phyloP scores from a whole-genome alignment of 2,113 vertebrate species.

The Megaptera novaeangliae region DNA sequence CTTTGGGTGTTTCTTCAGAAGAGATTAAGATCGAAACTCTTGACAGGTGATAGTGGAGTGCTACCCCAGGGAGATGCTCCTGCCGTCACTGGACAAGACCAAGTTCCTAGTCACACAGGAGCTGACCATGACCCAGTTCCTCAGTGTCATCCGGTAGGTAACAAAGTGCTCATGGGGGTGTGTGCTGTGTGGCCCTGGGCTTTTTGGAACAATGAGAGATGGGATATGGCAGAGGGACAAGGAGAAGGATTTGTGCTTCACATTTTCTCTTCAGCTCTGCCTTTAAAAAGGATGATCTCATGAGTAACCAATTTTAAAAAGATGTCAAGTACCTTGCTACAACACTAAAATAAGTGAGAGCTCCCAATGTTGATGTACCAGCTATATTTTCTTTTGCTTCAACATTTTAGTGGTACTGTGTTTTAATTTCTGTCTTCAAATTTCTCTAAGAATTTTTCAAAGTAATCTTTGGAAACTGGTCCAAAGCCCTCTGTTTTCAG shows the following conservation, averaged over 20 bases:
- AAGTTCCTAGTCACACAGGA: conserved; percentile 94
- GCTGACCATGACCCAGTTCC: conserved; percentile 91
- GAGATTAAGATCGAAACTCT: background rate
- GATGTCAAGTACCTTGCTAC: background rate
- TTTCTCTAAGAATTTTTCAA: background rate
- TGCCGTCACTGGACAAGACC: conserved; percentile 90
- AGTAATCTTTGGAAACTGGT: background rate
- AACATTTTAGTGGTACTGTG: background rate
- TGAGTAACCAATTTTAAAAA: background rate
- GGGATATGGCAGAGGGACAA: background rate
- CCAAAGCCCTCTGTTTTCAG: background rate
- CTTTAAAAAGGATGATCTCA: background rate
- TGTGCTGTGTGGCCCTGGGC: too few relatives aligned
- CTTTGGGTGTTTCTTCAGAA: background rate
- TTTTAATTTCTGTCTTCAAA: background rate
- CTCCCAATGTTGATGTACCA: background rate
- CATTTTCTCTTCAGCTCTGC: background rate
- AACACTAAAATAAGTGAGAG: background rate
- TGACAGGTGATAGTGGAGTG: conserved; percentile 90
- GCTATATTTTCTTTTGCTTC: background rate
- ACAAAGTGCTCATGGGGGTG: fast-evolving
- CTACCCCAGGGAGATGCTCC: conserved; percentile 85
- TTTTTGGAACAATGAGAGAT: too few relatives aligned
- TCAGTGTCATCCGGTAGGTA: conserved; percentile 88
- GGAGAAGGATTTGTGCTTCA: background rate